phyloP scores from a whole-genome alignment of 1,140 invertebrate species.

The Drosophila melanogaster region Release_6_plus_ISO1_MT NC_004354.4:278001-278500 shows the following conservation, averaged over 20 bases:
- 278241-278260: neutral
- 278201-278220: constrained; percentile 57
- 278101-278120: constrained; percentile 34
- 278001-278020: constrained; percentile 33
- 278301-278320: too few species aligned
- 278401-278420: too few species aligned
- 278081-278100: neutral
- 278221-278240: constrained; percentile 2
- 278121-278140: constrained; percentile 40
- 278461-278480: too few species aligned
- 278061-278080: constrained; percentile 13
- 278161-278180: constrained; percentile 61
- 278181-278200: constrained; percentile 46
- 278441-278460: too few species aligned
- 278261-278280: too few species aligned
- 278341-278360: too few species aligned
- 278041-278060: constrained; percentile 17
- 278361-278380: too few species aligned
- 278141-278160: constrained; percentile 40
- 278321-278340: too few species aligned
- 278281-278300: neutral
- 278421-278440: too few species aligned
- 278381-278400: too few species aligned
- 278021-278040: neutral
- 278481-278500: too few species aligned